Conservation (phyloP, 1,140 invertebrate genomes). For the Zaprionus taronus region DNA sequence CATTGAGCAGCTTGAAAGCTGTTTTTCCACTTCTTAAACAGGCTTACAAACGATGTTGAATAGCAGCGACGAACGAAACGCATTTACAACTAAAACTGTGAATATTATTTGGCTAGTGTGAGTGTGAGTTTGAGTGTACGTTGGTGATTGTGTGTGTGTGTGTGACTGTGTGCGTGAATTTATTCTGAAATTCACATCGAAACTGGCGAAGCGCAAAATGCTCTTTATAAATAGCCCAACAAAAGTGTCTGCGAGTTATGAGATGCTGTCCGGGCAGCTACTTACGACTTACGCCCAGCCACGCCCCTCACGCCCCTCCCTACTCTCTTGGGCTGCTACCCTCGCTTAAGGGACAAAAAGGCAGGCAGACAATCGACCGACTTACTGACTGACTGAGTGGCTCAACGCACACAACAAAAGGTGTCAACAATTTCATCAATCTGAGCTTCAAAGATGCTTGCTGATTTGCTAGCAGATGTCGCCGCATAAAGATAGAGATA, state of each 20-base stretch:
- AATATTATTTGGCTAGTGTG: constrained; percentile 11
- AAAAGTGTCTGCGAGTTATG: constrained; percentile 45
- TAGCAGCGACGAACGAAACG: constrained; percentile 15
- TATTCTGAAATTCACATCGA: constrained; percentile 38
- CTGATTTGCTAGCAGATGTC: background rate
- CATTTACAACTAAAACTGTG: constrained; percentile 6
- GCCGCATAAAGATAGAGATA: background rate
- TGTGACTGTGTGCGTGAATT: constrained; percentile 6
- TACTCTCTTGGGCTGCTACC: background rate
- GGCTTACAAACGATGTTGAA: constrained; percentile 4
- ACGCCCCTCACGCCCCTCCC: background rate
- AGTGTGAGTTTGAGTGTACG: background rate
- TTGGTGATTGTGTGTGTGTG: too few species aligned
- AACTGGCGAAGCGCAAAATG: constrained; percentile 44
- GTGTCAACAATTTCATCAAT: constrained; percentile 61
- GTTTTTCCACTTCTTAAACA: background rate
- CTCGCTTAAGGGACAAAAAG: background rate
- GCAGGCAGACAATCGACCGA: constrained; percentile 1
- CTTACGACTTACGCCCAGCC: constrained; percentile 1
- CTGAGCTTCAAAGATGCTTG: constrained; percentile 26
- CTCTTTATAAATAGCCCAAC: constrained; percentile 52
- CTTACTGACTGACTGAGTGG: constrained; percentile 22
- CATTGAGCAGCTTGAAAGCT: background rate
- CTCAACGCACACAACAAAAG: constrained; percentile 54
- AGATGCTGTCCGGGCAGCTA: constrained; percentile 8